Evolutionary conservation across 2,888 invertebrate species (phyloP), one percentile per base, ranked within the genome.

Genomic region (Germaria angustata): DNA sequence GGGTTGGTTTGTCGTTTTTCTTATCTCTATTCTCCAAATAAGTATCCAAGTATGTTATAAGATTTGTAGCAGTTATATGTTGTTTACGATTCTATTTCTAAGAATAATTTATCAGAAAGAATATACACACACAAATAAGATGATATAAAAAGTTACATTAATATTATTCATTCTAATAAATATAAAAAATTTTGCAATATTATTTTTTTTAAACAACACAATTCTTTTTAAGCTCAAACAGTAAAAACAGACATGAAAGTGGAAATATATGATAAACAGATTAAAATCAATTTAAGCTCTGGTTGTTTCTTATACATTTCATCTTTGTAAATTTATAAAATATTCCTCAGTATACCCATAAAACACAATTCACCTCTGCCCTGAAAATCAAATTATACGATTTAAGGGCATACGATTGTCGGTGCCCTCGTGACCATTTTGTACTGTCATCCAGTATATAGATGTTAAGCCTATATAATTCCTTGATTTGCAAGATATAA

Each of bases 1-100:
- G 13, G 57, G 57, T 51, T 55, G 17, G 34, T 36, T n/a, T n/a
- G n/a, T 32, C 3, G 11, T 22, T 53, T 71, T 17, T 15, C 34
- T 13, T 8, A n/a, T 6, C 13, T 41, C 41, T 22, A 8, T 36
- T 46, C 44, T 36, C 9, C 13, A 3, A 7, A 44, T 13, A 28
- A 68, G 28, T 2, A 32, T n/a, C 0, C 32, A 44, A 57, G n/a
- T n/a, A n/a, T n/a, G 22, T 34, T 49, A 46, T 49, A 28, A 22
- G 17, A 68, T 20, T 41, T 15, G 6, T 24, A 32, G 11, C 22
- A 63, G 20, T 63, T 39, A 57, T 46, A 24, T 39, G 66, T 49
- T 66, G 73, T 75, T 75, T 55, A 65, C 63, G 53, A 57, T 17
- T 53, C 63, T 44, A 61, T 32, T 20, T 32, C 13, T 13, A 17